Evolutionary conservation across 2,113 vertebrate species (phyloP), one percentile per base, ranked within the genome.

Genomic region (Sapayoa aenigma): DNA sequence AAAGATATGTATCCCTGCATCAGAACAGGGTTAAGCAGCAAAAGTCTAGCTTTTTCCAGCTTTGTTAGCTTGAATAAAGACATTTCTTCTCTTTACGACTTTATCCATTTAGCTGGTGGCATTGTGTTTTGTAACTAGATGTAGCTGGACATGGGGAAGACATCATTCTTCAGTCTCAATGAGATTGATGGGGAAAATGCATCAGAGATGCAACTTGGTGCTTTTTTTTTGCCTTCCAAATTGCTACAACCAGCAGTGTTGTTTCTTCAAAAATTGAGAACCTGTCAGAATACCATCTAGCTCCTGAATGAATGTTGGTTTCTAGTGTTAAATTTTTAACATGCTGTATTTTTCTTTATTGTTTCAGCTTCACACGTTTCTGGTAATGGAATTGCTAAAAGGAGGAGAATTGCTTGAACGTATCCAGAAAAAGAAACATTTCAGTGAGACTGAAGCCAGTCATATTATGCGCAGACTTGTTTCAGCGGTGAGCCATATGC

Each of bases 401-500:
- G 99, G 99, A 42, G 99, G 99, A 21, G 99, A 99, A 95, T 97
- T 99, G 93, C 98, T 99, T 91, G 99, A 99, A 78, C 98, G 99
- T 68, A 99, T 99, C 91, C 98, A 99, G 91, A 98, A 98, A 72
- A 99, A 99, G 97, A 98, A 99, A 44, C 98, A 99, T 96, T 99
- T 99, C 98, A 99, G 99, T 68, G 99, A 99, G 97, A 99, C 99
- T 0, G 99, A 99, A 97, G 99, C 99, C 85, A 99, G 99, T 94
- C 98, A 98, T 87, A 99, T 99, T 94, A 99, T 99, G 99, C 97
- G 99, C 82, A 99, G 98, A 72, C 98, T 99, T 55, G 99, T 99
- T 72, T 99, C 99, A 0, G 99, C 99, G 0, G 99, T 99, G 77
- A 99, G 99, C 97, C 99, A 99, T 96, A 99, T 99, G 99, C 99